Conservation (phyloP, 1,140 invertebrate genomes). For the Thaumatotibia leucotreta region DNA sequence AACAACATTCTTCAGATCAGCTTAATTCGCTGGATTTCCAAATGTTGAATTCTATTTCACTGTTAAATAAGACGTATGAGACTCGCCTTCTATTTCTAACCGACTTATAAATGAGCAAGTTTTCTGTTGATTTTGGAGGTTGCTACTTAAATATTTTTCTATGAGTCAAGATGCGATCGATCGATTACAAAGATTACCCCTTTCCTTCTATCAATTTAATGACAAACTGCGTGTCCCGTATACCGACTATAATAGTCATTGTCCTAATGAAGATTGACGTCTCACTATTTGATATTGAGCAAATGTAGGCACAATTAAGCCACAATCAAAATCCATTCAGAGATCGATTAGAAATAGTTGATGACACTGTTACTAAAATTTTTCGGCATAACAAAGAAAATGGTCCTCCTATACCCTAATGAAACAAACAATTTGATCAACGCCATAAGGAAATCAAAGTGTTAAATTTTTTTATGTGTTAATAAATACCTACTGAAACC, state of each 20-base stretch:
- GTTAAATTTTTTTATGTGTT: no score
- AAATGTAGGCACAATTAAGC: neutral
- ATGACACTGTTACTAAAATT: neutral
- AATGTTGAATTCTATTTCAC: no score
- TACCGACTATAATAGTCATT: conserved; percentile 33
- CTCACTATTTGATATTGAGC: conserved; percentile 13
- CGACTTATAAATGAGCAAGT: no score
- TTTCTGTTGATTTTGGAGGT: no score
- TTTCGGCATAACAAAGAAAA: neutral
- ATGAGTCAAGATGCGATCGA: neutral
- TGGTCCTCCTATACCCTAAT: no score
- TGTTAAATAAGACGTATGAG: no score
- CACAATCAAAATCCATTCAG: neutral
- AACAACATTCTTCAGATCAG: no score
- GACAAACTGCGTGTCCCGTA: conserved; percentile 51
- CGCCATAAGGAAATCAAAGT: no score
- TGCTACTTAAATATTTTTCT: neutral
- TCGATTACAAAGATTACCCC: conserved; percentile 21
- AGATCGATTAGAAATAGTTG: neutral
- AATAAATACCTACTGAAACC: no score
- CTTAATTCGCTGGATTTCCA: no score
- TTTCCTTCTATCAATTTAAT: conserved; percentile 26
- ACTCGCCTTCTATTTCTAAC: no score
- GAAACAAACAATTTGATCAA: no score
- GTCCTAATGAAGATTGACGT: conserved; percentile 55